A percentile compares a stretch with the other conserved stretches of the same genome.
Evolutionary conservation across 2,113 vertebrate genomes (phyloP).

Genomic region (Numenius arquata): DNA sequence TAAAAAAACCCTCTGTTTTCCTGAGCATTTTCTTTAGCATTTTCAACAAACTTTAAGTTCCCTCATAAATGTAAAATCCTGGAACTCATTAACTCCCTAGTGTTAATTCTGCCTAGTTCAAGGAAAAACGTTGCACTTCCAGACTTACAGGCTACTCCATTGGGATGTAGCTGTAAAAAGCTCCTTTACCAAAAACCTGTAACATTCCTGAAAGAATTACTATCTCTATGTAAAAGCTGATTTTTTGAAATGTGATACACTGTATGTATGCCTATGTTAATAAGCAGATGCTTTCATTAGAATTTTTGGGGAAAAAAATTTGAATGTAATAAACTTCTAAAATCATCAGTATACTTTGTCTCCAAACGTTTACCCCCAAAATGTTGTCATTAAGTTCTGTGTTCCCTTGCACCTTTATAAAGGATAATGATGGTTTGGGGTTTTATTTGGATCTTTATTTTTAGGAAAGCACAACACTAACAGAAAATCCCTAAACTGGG

Average conservation of each 20-base stretch:
- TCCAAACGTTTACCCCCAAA: not conserved
- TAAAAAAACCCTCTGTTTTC: not conserved
- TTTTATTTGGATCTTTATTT: not conserved
- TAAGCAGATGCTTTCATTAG: not conserved
- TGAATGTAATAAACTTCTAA: not conserved
- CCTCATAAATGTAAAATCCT: constrained; percentile 24
- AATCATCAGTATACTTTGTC: not conserved
- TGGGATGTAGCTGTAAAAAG: not conserved
- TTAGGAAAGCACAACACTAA: not conserved
- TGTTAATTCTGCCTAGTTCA: constrained; percentile 34
- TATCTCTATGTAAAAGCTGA: not conserved
- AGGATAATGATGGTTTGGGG: not conserved
- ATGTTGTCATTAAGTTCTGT: not conserved
- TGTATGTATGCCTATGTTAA: not conserved
- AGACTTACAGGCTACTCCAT: not conserved
- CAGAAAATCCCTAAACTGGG: not conserved
- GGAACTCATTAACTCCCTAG: constrained; percentile 32
- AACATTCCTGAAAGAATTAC: not conserved
- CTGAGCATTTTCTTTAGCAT: not conserved
- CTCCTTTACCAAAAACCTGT: not conserved
- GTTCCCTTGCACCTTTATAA: not conserved
- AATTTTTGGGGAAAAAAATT: not conserved
- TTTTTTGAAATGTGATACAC: not conserved
- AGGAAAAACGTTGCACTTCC: not conserved
- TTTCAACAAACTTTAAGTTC: constrained; percentile 11